These are phyloP conservation scores for Oeneis ivallda DNA, from an alignment of 2,888 invertebrate genomes.

Conservation along the genomic window DNA sequence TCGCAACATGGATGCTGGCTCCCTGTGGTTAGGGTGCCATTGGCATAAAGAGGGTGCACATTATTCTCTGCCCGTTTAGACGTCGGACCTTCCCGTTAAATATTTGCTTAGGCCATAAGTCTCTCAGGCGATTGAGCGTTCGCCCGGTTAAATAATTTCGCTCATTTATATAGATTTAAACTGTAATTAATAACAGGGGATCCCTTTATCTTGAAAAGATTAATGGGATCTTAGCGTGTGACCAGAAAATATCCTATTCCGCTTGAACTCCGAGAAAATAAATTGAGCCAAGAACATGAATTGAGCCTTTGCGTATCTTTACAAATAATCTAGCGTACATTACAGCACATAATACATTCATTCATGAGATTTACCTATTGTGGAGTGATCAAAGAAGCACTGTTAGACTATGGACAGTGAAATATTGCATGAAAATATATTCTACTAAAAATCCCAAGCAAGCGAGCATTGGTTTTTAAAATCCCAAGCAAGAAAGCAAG, in stretches of 20 bases:
- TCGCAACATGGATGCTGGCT: constrained; percentile 72
- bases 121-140: constrained; percentile 27
- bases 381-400: not conserved
- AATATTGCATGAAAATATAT: not conserved
- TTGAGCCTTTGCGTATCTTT: not conserved
- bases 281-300: not conserved
- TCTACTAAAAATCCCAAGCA: no score
- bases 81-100: constrained; percentile 32
- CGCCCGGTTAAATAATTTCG: constrained; percentile 29
- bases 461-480: no score
- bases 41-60: constrained; percentile 34
- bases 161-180: constrained; percentile 28
- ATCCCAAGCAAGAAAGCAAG: no score
- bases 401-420: not conserved
- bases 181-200: constrained; percentile 26
- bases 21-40: constrained; percentile 64
- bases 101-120: constrained; percentile 34
- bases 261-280: not conserved
- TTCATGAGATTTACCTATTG: not conserved
- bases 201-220: constrained; percentile 13
- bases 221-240: constrained; percentile 1
- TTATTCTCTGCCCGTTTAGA: constrained; percentile 25
- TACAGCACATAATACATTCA: not conserved
- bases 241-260: constrained; percentile 1
- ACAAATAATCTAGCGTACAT: not conserved